Percentiles rank a stretch among this genome's conserved stretches.
phyloP scores from a whole-genome alignment of 2,888 invertebrate species.

The Archips xylosteana region DNA sequence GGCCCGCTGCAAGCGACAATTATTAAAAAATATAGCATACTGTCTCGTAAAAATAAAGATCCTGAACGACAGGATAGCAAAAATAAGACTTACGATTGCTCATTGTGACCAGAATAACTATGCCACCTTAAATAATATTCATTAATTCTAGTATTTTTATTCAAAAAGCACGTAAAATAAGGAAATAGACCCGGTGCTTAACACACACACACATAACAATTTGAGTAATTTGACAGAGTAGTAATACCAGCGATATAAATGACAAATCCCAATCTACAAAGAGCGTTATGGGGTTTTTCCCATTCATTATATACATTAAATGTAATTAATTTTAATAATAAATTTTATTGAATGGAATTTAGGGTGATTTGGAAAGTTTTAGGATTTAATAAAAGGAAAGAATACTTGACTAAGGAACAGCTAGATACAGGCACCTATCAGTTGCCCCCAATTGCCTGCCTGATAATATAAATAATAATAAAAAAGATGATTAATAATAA shows the following conservation, averaged over 20 bases:
- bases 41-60: neutral
- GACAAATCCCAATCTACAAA: neutral
- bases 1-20: conserved; percentile 60
- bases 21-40: neutral
- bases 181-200: conserved; percentile 24
- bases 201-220: conserved; percentile 22
- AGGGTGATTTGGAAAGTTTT: too few species aligned
- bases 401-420: too few species aligned
- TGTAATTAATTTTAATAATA: too few species aligned
- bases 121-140: neutral
- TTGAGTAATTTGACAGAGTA: conserved; percentile 28
- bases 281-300: too few species aligned
- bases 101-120: conserved; percentile 18
- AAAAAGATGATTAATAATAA: too few species aligned
- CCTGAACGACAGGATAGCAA: neutral
- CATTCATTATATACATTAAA: too few species aligned
- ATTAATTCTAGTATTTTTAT: conserved; percentile 11
- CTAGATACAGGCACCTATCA: too few species aligned
- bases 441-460: too few species aligned
- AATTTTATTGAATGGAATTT: too few species aligned
- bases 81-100: conserved; percentile 33
- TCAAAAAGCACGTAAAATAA: conserved; percentile 31
- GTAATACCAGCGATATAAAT: conserved; percentile 16
- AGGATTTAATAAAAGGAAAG: too few species aligned
- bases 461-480: too few species aligned